Base-by-base conservation (phyloP, 2,888 invertebrate species). In the Apamea monoglypha region DNA sequence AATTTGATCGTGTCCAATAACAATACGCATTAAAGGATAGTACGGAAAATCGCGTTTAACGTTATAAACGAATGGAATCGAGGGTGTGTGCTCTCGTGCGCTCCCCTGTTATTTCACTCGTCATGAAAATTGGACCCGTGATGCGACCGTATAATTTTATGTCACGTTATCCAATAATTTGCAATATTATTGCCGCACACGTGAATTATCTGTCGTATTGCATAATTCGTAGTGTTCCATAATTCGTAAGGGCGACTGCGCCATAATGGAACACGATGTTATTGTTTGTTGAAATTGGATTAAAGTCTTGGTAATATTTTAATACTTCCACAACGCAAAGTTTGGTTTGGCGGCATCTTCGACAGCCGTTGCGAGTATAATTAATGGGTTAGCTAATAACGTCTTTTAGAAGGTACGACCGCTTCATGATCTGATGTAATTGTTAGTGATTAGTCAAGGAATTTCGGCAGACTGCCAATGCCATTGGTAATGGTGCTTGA, bases 311-410 rank as follows among this genome's bases (percentile, higher is more conserved):
- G 85, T 89, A 86, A 85, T 90, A 90, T 91, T 92, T 92, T 90
- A 90, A 89, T 91, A 91, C 87, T 91, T 90, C 87, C 87, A 76
- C 85, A 81, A 88, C 88, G 89, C 91, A 91, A 93, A 93, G 92
- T 93, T 93, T 90, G 91, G 91, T 91, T 92, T 91, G 91, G 92
- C 91, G 91, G 92, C 93, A 94, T 95, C 95, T 96, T 95, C 94
- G 95, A 95, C 95, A 95, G 94, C 93, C 94, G 94, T 92, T 94
- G 92, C 92, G 91, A 92, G 93, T 93, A 94, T 95, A 95, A 96
- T 96, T 95, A 95, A 95, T 95, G 94, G 92, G 89, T 91, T 90
- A 90, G 90, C 91, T 92, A 91, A 91, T 90, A 90, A 87, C 61
- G 82, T 44, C 81, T 74, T 94, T 94, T 92, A 92, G 81, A 90